Percentiles rank a stretch among this genome's conserved stretches.
Evolutionary conservation across 1,140 invertebrate genomes (phyloP).

Genomic region (Oncopeltus fasciatus): DNA sequence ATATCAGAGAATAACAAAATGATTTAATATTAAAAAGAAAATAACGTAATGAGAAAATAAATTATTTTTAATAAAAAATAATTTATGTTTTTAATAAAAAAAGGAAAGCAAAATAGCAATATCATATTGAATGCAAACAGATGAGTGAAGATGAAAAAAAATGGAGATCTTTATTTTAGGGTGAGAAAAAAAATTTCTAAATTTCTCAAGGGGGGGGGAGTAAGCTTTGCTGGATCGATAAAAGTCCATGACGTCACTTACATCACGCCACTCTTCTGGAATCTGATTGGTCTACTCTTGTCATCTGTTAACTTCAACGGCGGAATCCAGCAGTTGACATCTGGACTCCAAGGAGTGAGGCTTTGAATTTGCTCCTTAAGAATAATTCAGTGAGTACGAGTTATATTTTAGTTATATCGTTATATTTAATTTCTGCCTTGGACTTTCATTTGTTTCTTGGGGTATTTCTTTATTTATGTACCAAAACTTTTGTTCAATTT

Average conservation of each 20-base stretch:
- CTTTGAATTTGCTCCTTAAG: no score
- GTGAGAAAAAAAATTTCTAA: background rate
- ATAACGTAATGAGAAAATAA: background rate
- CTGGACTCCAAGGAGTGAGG: no score
- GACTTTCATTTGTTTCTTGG: no score
- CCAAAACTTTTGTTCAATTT: no score
- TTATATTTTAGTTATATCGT: no score
- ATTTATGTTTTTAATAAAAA: background rate
- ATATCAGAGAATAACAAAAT: no score
- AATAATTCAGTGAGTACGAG: no score
- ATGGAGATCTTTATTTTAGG: background rate
- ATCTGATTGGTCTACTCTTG: background rate
- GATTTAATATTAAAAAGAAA: background rate
- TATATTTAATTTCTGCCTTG: no score
- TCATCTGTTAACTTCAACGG: no score
- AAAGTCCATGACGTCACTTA: background rate
- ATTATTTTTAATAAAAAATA: background rate
- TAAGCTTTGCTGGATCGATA: background rate
- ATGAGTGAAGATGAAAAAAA: background rate
- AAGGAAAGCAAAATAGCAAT: background rate
- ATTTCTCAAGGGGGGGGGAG: background rate
- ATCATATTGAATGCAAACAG: background rate
- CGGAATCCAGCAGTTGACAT: no score
- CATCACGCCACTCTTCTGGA: background rate
- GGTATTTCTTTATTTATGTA: no score